Evolutionary conservation across 1,140 invertebrate genomes (phyloP).

Genomic region (Euschistus heros): DNA sequence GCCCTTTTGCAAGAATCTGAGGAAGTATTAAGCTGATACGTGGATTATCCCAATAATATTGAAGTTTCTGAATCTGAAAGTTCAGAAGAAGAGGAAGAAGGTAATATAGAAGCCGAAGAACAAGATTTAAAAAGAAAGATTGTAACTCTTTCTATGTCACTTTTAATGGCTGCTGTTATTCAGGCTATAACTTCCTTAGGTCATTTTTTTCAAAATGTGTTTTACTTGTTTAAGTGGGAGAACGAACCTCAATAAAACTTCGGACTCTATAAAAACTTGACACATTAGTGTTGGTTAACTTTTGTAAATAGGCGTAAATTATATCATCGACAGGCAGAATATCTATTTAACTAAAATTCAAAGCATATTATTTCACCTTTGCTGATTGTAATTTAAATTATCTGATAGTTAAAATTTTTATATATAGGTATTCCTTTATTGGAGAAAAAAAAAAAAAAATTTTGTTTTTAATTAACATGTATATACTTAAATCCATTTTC

Average conservation of each 20-base stretch:
- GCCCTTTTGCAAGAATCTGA: background rate
- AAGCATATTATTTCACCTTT: too few relatives aligned
- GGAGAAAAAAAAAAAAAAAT: too few relatives aligned
- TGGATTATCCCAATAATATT: background rate
- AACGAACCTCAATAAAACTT: conserved; percentile 8
- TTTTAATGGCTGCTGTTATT: conserved; percentile 35
- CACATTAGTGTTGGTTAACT: too few relatives aligned
- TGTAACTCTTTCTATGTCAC: conserved; percentile 38
- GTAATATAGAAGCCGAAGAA: conserved; percentile 28
- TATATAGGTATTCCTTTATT: too few relatives aligned
- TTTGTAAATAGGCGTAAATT: too few relatives aligned
- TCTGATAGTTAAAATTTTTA: too few relatives aligned
- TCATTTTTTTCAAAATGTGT: conserved; percentile 21
- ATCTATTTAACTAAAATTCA: too few relatives aligned
- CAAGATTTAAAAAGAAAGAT: conserved; percentile 35
- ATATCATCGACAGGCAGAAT: too few relatives aligned
- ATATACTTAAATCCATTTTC: too few relatives aligned
- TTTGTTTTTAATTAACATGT: too few relatives aligned
- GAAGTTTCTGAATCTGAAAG: background rate
- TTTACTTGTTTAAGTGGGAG: conserved; percentile 25
- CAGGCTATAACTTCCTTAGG: conserved; percentile 24
- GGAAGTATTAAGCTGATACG: conserved; percentile 13
- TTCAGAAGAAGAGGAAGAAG: background rate
- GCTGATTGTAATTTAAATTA: too few relatives aligned
- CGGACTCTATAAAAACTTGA: too few relatives aligned